Base-by-base conservation (phyloP, 2,113 vertebrate genomes). In the Amblyornis subalaris region DNA sequence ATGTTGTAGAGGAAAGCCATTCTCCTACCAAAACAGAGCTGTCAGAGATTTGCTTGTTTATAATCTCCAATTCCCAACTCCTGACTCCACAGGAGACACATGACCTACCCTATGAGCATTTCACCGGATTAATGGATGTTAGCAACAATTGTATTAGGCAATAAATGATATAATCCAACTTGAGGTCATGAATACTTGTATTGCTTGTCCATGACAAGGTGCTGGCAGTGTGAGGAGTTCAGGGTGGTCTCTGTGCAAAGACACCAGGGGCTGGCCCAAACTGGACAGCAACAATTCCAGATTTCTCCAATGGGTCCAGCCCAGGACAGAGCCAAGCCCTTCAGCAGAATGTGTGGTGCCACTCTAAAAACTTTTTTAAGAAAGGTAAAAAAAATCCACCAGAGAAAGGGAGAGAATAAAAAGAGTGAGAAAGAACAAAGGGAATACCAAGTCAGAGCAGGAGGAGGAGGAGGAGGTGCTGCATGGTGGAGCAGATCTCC, bases 231-330 rank as follows among this genome's bases (percentile, higher is more conserved):
- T 44, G 5, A 20, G 19, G 2, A 36, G 8, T 42, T 40, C 14
- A 38, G 28, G 5, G 4, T 51, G 29, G 14, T 19, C 7, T 54
- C 26, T 62, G 13, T 17, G 23, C 26, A 23, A 79, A 69, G 14
- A 54, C 9, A 21, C 2, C 3, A 26, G 12, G 13, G 53, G 3
- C 10, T 64, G 6, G 5, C 20, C 12, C 9, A 40, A 14, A 20
- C 10, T 28, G 48, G 14, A 53, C 36, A 19, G 10, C 48, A 16
- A 1, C 3, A 33, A 26, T 60, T 79, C 31, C 36, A 71, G 13
- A 4, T 10, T 1, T 6, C 20, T n/a, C 25, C 10, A 61, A 2
- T 7, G 29, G 12, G 74, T 33, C 0, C 1, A n/a, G 5, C 8
- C 69, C 4, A 70, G 22, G 35, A 65, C 9, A 16, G 8, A 82